These are phyloP conservation scores for Helicoverpa armigera DNA, from an alignment of 1,140 invertebrate species.

Conservation along the genomic window DNA sequence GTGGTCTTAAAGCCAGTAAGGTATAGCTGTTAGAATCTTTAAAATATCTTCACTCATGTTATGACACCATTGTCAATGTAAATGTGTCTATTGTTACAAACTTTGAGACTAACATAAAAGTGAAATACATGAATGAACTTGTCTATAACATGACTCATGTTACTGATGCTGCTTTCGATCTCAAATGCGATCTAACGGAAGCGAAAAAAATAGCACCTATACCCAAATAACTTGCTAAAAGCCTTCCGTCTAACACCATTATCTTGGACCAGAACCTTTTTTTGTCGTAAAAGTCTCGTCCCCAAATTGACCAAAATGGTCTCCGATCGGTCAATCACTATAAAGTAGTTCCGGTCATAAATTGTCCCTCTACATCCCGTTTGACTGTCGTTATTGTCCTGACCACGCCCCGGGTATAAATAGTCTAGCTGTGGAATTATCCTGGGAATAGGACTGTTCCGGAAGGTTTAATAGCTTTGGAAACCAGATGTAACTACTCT, in stretches of 20 bases:
- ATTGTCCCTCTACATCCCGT: constrained; percentile 57
- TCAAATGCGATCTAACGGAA: constrained; percentile 1
- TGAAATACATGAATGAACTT: not conserved
- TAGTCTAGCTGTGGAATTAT: constrained; percentile 42
- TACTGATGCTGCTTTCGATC: no score
- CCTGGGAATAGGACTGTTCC: constrained; percentile 20
- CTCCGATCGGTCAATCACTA: constrained; percentile 58
- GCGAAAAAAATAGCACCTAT: constrained; percentile 16
- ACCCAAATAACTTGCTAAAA: constrained; percentile 39
- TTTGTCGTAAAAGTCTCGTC: constrained; percentile 27
- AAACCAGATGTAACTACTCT: constrained; percentile 14
- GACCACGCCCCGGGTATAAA: constrained; percentile 52
- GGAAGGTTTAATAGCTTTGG: constrained; percentile 30
- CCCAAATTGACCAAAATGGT: constrained; percentile 49
- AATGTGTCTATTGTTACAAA: not conserved
- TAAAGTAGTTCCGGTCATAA: constrained; percentile 64
- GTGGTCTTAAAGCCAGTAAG: not conserved
- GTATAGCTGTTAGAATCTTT: not conserved
- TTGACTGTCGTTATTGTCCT: constrained; percentile 54
- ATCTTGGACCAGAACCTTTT: constrained; percentile 32
- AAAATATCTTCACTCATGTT: not conserved
- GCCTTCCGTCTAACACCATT: constrained; percentile 35
- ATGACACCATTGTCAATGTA: not conserved
- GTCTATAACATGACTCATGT: no score
- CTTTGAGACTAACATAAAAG: not conserved